Conservation (phyloP, 2,113 vertebrate species). For the Microcebus tavaratra region DNA sequence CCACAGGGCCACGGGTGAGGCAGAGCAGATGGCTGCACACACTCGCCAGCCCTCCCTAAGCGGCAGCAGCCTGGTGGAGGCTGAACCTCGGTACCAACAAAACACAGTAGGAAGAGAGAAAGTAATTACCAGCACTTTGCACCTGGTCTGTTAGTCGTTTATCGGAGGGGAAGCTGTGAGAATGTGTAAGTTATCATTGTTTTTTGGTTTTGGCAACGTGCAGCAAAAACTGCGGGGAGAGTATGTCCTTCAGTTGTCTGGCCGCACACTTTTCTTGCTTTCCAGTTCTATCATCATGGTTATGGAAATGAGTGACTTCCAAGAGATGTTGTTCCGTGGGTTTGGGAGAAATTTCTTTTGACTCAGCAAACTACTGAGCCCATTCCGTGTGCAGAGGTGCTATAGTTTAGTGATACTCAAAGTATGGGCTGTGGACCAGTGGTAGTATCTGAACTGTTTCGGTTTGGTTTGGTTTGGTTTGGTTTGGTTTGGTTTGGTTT, state of each 20-base stretch:
- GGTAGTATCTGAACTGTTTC: neutral
- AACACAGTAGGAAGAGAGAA: neutral
- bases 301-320: neutral
- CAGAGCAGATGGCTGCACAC: neutral
- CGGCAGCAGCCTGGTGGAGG: accelerated
- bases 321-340: neutral
- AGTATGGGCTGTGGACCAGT: neutral
- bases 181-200: neutral
- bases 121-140: slow-evolving; percentile 27
- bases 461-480: too few relatives aligned
- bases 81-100: neutral
- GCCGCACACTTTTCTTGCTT: neutral
- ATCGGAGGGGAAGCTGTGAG: neutral
- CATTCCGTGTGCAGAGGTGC: neutral
- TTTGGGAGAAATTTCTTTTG: neutral
- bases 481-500: too few relatives aligned
- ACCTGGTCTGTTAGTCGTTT: neutral
- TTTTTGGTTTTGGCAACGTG: neutral
- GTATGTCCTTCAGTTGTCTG: slow-evolving; percentile 5
- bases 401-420: neutral
- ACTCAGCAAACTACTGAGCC: neutral
- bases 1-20: neutral
- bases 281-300: neutral
- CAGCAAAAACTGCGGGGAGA: slow-evolving; percentile 48
- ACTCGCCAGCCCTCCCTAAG: neutral